Evolutionary conservation across 2,888 invertebrate species (phyloP).

Genomic region (Lampropteryx suffumata): DNA sequence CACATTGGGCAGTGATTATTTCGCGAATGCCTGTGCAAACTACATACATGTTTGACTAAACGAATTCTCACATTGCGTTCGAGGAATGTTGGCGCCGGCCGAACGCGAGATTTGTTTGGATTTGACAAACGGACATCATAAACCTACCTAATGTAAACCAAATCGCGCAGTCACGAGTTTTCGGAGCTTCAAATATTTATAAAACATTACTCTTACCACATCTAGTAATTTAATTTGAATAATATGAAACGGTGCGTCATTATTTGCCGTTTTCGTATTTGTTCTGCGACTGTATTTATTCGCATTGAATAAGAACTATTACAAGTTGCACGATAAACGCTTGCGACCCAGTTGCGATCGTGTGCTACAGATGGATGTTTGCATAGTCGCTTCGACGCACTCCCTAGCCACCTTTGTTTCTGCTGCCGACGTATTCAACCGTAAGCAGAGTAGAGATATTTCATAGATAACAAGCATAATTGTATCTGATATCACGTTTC

Average conservation of each 20-base stretch:
- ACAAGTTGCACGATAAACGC: conserved; percentile 56
- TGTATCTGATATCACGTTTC: neutral
- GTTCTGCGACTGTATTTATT: conserved; percentile 43
- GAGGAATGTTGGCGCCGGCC: conserved; percentile 66
- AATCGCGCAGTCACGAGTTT: conserved; percentile 61
- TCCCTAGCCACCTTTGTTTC: conserved; percentile 70
- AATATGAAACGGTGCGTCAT: conserved; percentile 33
- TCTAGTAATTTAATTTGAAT: conserved; percentile 31
- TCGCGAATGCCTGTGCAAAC: conserved; percentile 42
- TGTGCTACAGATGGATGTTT: conserved; percentile 60
- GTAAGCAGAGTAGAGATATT: neutral
- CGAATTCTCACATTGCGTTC: conserved; percentile 40
- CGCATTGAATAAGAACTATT: conserved; percentile 60
- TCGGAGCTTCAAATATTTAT: conserved; percentile 44
- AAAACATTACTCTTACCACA: conserved; percentile 27
- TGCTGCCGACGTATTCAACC: conserved; percentile 13
- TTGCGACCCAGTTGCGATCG: conserved; percentile 63
- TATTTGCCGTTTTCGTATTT: conserved; percentile 33
- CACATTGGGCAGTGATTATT: conserved; percentile 56
- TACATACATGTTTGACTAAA: conserved; percentile 33
- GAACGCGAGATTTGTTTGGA: conserved; percentile 52
- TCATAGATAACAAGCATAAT: neutral
- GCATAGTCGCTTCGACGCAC: conserved; percentile 66
- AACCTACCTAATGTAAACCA: conserved; percentile 50
- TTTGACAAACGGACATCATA: conserved; percentile 61